A percentile compares a stretch with the other conserved stretches of the same genome.
Conservation (phyloP, 1,140 invertebrate genomes). For the Pristionchus pacificus region DNA sequence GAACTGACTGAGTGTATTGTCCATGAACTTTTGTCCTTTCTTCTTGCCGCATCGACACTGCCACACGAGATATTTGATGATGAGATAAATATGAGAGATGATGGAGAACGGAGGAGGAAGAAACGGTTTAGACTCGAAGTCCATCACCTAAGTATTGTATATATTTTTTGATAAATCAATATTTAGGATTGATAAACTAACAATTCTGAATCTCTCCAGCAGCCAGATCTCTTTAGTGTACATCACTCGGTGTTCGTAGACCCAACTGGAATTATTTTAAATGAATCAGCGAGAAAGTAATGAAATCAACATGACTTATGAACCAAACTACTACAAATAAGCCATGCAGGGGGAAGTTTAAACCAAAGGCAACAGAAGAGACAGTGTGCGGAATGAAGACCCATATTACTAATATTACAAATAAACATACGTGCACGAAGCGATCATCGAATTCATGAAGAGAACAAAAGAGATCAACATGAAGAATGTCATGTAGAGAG, state of each 20-base stretch:
- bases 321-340: not conserved
- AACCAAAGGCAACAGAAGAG: not conserved
- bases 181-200: not conserved
- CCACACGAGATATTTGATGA: slow-evolving; percentile 69
- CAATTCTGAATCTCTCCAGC: slow-evolving; percentile 90
- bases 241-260: slow-evolving; percentile 89
- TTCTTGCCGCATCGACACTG: slow-evolving; percentile 55
- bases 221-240: slow-evolving; percentile 96
- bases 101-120: slow-evolving; percentile 87
- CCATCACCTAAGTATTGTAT: slow-evolving; percentile 89
- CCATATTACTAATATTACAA: not conserved
- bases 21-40: slow-evolving; percentile 61
- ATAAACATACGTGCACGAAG: slow-evolving; percentile 93
- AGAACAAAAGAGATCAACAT: slow-evolving; percentile 91
- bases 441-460: slow-evolving; percentile 92
- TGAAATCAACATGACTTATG: not conserved
- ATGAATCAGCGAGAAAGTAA: too few relatives aligned
- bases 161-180: slow-evolving; percentile 65
- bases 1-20: slow-evolving; percentile 84
- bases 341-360: not conserved
- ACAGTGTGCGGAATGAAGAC: not conserved
- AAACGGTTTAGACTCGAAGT: slow-evolving; percentile 92
- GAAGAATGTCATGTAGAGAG: slow-evolving; percentile 65
- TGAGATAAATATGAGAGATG: slow-evolving; percentile 80
- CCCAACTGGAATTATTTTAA: slow-evolving; percentile 66